Evolutionary conservation across 2,797 vertebrate genomes (phyloP).

Genomic region (Peromyscus nudipes): DNA sequence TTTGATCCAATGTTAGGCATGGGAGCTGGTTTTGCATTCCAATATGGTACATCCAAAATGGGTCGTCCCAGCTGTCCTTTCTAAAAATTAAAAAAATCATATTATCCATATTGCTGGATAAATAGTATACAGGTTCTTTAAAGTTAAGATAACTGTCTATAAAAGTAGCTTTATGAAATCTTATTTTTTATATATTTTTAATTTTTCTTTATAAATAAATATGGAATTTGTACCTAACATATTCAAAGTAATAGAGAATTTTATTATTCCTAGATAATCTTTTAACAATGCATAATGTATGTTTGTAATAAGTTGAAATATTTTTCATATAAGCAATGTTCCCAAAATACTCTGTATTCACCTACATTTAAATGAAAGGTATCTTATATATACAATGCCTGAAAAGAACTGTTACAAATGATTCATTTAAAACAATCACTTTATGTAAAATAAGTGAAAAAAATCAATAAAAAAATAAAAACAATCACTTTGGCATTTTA

Average conservation of each 20-base stretch:
- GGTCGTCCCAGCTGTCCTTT: slow-evolving; percentile 98
- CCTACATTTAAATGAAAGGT: slow-evolving; percentile 52
- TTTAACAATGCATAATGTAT: slow-evolving; percentile 11
- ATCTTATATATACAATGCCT: slow-evolving; percentile 17
- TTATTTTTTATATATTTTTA: slow-evolving; percentile 31
- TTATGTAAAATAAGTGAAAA: not conserved
- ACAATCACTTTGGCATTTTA: not conserved
- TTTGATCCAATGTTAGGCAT: slow-evolving; percentile 99
- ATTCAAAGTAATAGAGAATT: slow-evolving; percentile 35
- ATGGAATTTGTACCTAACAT: not conserved
- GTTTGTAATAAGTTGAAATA: slow-evolving; percentile 25
- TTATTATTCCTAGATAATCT: slow-evolving; percentile 10
- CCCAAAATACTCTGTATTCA: slow-evolving; percentile 31
- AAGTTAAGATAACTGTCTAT: not conserved
- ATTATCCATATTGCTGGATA: slow-evolving; percentile 48
- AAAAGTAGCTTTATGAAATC: slow-evolving; percentile 46
- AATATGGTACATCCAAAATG: slow-evolving; percentile 98
- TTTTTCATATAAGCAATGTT: slow-evolving; percentile 17
- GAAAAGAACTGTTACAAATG: slow-evolving; percentile 9
- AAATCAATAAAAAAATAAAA: not conserved
- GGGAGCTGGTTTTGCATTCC: slow-evolving; percentile 98
- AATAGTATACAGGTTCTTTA: slow-evolving; percentile 15
- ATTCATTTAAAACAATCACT: not conserved
- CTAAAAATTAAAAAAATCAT: slow-evolving; percentile 86
- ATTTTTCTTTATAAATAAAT: slow-evolving; percentile 19